These are phyloP conservation scores for Calyptommatus sinebrachiatus DNA, from an alignment of 2,113 vertebrate genomes.

Conservation along the genomic window DNA sequence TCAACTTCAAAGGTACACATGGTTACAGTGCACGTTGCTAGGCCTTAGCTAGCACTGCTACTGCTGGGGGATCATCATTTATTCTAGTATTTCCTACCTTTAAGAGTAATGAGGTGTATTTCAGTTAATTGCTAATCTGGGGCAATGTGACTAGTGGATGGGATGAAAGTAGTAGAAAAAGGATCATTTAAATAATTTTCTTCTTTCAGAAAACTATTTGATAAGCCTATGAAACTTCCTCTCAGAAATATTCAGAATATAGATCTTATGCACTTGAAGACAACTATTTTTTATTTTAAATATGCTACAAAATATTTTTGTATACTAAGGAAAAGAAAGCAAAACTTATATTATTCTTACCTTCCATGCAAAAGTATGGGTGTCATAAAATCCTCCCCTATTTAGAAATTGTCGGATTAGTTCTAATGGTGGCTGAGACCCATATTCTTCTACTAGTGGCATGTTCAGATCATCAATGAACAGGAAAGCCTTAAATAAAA, in stretches of 20 bases:
- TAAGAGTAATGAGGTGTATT: no score
- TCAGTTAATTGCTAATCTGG: no score
- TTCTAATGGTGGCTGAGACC: constrained; percentile 67
- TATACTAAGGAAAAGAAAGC: neutral
- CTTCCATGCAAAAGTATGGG: constrained; percentile 63
- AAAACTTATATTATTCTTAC: constrained; percentile 44
- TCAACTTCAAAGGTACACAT: no score
- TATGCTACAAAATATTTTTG: neutral
- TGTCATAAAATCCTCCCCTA: constrained; percentile 65
- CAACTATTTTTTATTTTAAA: neutral
- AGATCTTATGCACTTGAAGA: neutral
- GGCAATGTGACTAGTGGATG: no score
- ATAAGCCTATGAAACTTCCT: neutral
- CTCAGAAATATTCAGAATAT: neutral
- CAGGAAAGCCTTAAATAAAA: constrained; percentile 50
- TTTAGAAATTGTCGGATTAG: constrained; percentile 69
- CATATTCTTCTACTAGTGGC: constrained; percentile 56
- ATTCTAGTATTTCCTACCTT: no score
- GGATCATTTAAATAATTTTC: neutral
- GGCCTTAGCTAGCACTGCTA: no score
- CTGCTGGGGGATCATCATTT: no score
- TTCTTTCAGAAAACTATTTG: neutral
- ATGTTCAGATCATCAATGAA: constrained; percentile 72
- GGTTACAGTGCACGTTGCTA: no score
- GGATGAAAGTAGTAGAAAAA: neutral